phyloP scores from a whole-genome alignment of 2,888 invertebrate genomes.

The Eristalis intricaria region DNA sequence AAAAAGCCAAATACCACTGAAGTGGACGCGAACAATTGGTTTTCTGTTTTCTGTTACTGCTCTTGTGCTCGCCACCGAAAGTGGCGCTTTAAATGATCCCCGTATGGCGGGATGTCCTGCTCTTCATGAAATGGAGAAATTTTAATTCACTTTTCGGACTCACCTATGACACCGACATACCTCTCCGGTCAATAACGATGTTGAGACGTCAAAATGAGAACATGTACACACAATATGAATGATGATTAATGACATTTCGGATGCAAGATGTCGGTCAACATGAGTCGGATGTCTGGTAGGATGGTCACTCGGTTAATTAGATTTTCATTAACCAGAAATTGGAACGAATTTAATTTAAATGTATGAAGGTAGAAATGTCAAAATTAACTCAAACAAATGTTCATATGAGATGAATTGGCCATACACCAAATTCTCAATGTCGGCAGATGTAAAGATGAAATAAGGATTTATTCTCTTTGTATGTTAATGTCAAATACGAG shows the following conservation, averaged over 20 bases:
- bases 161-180: constrained; percentile 2
- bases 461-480: too few relatives aligned
- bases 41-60: not conserved
- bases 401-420: not conserved
- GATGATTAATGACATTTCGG: constrained; percentile 67
- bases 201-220: constrained; percentile 67
- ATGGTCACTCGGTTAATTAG: constrained; percentile 58
- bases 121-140: constrained; percentile 43
- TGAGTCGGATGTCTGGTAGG: constrained; percentile 31
- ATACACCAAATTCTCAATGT: not conserved
- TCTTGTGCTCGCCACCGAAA: constrained; percentile 45
- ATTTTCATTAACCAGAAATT: constrained; percentile 42
- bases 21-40: constrained; percentile 46
- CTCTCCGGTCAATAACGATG: constrained; percentile 50
- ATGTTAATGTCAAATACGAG: too few relatives aligned
- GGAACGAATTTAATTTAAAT: not conserved
- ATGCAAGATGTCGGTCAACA: constrained; percentile 37
- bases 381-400: not conserved
- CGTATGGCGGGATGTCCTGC: not conserved
- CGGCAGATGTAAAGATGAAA: not conserved
- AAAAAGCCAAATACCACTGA: constrained; percentile 34
- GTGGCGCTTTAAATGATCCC: constrained; percentile 54
- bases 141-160: constrained; percentile 57
- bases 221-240: constrained; percentile 69
- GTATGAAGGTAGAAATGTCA: not conserved